phyloP scores from a whole-genome alignment of 2,797 vertebrate species.

The Pipistrellus nathusii region DNA sequence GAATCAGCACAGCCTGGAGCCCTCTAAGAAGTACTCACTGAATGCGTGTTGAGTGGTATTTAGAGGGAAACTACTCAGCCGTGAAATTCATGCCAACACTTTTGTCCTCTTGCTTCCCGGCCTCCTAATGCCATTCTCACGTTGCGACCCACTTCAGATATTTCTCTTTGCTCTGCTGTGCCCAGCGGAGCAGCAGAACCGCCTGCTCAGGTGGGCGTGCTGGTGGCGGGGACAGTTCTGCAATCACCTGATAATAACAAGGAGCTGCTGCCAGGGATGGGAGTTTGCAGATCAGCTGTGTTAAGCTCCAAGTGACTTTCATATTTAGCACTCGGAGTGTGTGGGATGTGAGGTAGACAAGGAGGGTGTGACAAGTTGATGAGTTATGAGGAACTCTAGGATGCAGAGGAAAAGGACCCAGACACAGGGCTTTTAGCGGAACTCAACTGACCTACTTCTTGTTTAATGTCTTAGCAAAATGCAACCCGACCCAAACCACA shows the following conservation, averaged over 20 bases:
- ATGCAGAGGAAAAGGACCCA: neutral
- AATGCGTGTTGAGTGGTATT: neutral
- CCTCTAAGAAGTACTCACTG: neutral
- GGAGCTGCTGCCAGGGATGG: neutral
- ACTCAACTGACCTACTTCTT: neutral
- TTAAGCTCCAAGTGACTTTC: neutral
- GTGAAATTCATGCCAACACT: neutral
- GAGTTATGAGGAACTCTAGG: neutral
- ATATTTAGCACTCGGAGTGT: neutral
- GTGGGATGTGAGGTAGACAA: too few relatives aligned
- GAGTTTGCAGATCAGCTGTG: neutral
- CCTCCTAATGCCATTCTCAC: neutral
- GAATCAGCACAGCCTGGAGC: neutral
- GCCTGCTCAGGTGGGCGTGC: neutral
- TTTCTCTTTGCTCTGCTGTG: neutral
- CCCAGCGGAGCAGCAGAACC: neutral
- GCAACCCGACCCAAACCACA: neutral
- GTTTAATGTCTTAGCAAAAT: neutral
- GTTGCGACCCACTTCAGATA: neutral
- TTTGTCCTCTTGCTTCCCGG: neutral
- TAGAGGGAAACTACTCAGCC: neutral
- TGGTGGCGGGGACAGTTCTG: neutral
- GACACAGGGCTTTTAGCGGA: neutral
- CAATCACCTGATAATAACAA: neutral
- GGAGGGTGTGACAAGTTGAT: neutral